Base-by-base conservation (phyloP, 2,797 vertebrate species). In the Picus viridis region DNA sequence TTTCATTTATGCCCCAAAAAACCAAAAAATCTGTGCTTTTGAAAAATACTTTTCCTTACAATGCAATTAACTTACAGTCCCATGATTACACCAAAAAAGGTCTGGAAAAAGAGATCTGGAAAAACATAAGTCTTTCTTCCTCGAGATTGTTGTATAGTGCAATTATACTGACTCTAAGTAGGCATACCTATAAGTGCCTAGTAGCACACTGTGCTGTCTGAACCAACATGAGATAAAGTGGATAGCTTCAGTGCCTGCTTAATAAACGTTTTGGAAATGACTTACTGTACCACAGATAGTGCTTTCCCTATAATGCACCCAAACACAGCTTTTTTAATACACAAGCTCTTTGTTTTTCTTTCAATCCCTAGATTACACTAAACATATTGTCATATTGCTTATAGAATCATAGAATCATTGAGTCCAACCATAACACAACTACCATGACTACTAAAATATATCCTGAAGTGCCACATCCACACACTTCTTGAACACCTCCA, bases 321-420 rank as follows among this genome's bases (percentile, higher is more conserved):
- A 29, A 65, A 79, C 30, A 2, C 19, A 1, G 34, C 29, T 69
- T 64, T 30, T 32, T 54, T 88, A 90, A 69, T 62, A 17, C 3
- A 2, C 0, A 5, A 57, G 15, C 43, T 3, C 1, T 79, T 79
- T 0, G 0, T 61, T 61, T 83, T 56, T 67, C 9, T 70, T 75
- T 72, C 39, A 43, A 19, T 47, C 30, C 6, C 30, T 73, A 30
- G 12, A 49, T 70, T 17, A 26, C 47, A 58, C 10, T 20, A 57
- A 26, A 5, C 1, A 4, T 36, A 17, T 30, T 56, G 20, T 49
- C 34, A 69, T 24, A 49, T 9, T 22, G 17, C 47, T 41, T 67
- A 10, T 36, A 36, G 36, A 36, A 36, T 36, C 36, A 39, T 12
- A 39, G 39, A 39, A 39, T 39, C 39, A 39, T 39, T 39, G 39